Percentiles rank a stretch among this genome's conserved stretches.
phyloP scores from a whole-genome alignment of 2,797 vertebrate genomes.

The Chrosomus eos region DNA sequence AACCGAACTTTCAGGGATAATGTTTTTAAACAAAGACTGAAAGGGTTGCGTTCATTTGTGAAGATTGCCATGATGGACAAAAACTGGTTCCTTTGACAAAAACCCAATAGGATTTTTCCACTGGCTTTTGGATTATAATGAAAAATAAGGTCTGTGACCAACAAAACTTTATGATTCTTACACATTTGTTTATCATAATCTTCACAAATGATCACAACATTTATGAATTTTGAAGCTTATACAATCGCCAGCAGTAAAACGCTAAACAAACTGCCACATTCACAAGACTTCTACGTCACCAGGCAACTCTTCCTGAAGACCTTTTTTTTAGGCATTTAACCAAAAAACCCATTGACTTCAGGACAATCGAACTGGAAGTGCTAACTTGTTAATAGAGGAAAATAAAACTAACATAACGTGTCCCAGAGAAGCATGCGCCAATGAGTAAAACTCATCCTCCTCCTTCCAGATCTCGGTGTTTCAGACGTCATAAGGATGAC shows the following conservation, averaged over 20 bases:
- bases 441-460: conserved; percentile 13
- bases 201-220: background rate
- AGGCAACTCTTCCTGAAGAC: background rate
- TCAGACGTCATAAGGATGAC: conserved; percentile 52
- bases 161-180: background rate
- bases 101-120: no score
- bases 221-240: background rate
- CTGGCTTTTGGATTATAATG: background rate
- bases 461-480: conserved; percentile 7
- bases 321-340: background rate
- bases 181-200: background rate
- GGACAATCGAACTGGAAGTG: background rate
- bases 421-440: background rate
- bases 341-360: background rate
- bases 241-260: background rate
- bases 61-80: no score
- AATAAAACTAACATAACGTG: background rate
- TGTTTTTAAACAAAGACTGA: no score
- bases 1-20: no score
- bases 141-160: background rate
- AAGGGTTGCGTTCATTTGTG: no score
- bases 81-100: no score
- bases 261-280: background rate
- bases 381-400: background rate
- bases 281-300: background rate